Evolutionary conservation across 2,888 invertebrate species (phyloP).

Genomic region (Campopleginae sp.): DNA sequence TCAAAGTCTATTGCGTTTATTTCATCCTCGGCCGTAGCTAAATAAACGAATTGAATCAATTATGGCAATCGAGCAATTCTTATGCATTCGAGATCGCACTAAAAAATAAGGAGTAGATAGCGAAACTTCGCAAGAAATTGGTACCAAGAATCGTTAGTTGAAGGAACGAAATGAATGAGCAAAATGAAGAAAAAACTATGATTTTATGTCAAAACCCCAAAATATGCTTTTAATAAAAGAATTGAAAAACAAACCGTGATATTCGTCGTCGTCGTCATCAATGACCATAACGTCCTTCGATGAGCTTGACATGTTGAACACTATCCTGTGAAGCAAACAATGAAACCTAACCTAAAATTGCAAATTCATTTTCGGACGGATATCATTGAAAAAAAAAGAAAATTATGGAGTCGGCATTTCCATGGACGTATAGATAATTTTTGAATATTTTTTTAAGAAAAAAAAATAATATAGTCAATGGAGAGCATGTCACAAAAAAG

Average conservation of each 20-base stretch:
- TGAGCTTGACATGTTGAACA: conserved; percentile 49
- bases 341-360: conserved; percentile 43
- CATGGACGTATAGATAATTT: not conserved
- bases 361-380: not conserved
- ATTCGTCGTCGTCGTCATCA: conserved; percentile 71
- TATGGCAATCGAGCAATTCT: too few species aligned
- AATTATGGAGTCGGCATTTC: not conserved
- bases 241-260: conserved; percentile 73
- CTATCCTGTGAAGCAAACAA: not conserved
- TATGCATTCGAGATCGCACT: too few species aligned
- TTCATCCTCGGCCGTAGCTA: conserved; percentile 80
- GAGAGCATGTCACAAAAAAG: not conserved
- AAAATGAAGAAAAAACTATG: not conserved
- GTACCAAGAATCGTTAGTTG: not conserved
- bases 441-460: not conserved
- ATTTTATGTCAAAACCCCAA: not conserved
- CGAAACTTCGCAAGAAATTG: too few species aligned
- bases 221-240: not conserved
- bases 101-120: too few species aligned
- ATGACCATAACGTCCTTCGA: conserved; percentile 72
- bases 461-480: not conserved
- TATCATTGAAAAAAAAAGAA: not conserved
- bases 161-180: not conserved
- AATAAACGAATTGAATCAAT: not conserved
- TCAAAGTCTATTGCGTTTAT: conserved; percentile 81